These are phyloP conservation scores for Thymallus thymallus DNA, from an alignment of 2,113 vertebrate genomes.

Conservation along the genomic window DNA sequence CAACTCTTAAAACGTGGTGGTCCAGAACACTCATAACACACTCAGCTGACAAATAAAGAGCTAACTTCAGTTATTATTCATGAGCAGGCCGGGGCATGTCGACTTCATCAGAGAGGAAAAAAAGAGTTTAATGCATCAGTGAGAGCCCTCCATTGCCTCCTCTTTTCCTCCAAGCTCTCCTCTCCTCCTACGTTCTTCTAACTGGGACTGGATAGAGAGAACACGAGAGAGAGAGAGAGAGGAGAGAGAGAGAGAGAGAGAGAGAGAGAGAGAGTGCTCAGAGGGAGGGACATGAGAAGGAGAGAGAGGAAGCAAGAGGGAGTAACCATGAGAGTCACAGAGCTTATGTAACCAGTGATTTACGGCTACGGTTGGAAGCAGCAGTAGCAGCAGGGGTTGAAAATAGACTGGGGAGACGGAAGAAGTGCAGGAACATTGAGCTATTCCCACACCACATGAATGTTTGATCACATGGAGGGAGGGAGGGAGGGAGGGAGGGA, in stretches of 20 bases:
- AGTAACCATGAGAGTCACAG: constrained; percentile 21
- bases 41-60: constrained; percentile 33
- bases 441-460: constrained; percentile 64
- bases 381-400: constrained; percentile 48
- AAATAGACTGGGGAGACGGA: constrained; percentile 71
- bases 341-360: constrained; percentile 73
- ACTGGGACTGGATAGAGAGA: constrained; percentile 18
- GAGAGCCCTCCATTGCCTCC: constrained; percentile 31
- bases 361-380: constrained; percentile 65
- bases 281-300: constrained; percentile 20
- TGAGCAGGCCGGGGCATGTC: constrained; percentile 46
- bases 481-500: constrained; percentile 34
- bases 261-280: constrained; percentile 46
- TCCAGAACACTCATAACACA: constrained; percentile 25
- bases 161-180: constrained; percentile 7
- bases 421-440: constrained; percentile 46
- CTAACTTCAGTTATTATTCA: constrained; percentile 50
- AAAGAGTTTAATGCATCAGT: constrained; percentile 55
- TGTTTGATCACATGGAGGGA: constrained; percentile 41
- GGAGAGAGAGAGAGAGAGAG: constrained; percentile 13
- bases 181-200: constrained; percentile 31
- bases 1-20: constrained; percentile 34
- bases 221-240: constrained; percentile 22
- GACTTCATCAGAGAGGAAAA: constrained; percentile 39
- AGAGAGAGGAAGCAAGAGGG: constrained; percentile 7